phyloP scores from a whole-genome alignment of 2,797 vertebrate species.

The Neosalanx taihuensis region DNA sequence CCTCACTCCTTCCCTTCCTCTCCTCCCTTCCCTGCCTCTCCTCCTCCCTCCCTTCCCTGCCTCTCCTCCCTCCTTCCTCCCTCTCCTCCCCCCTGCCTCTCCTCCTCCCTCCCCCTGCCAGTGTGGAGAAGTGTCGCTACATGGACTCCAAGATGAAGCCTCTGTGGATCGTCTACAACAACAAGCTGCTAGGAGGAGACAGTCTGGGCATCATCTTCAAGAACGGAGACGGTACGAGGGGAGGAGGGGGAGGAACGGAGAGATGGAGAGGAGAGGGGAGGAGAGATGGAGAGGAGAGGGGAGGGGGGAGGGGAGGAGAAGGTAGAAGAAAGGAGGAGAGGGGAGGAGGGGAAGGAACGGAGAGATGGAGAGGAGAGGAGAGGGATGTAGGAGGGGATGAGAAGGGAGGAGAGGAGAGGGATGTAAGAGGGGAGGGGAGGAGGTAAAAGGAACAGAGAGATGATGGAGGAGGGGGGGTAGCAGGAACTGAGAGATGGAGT shows the following conservation, averaged over 20 bases:
- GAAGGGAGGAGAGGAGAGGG: neutral
- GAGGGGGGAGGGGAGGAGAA: too few relatives aligned
- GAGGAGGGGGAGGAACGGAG: neutral
- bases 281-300: neutral
- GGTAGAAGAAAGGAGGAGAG: neutral
- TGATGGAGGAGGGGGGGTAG: neutral
- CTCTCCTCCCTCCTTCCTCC: neutral
- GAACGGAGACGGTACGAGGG: constrained; percentile 89
- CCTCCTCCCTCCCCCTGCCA: constrained; percentile 44
- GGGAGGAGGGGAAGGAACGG: neutral
- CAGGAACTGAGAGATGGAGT: neutral
- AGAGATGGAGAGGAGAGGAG: neutral
- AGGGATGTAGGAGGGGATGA: neutral
- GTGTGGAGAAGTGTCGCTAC: constrained; percentile 93
- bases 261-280: neutral
- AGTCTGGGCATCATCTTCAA: constrained; percentile 95
- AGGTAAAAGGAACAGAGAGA: constrained; percentile 1
- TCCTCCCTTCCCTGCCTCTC: neutral
- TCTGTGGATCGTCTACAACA: constrained; percentile 97
- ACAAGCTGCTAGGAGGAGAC: constrained; percentile 88
- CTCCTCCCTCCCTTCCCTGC: neutral
- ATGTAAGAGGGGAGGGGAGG: constrained; percentile 82
- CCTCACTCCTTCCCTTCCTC: neutral
- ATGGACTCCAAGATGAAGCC: constrained; percentile 99
- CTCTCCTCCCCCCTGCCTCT: neutral